Base-by-base conservation (phyloP, 2,113 vertebrate genomes). In the Hydrochoerus hydrochaeris region DNA sequence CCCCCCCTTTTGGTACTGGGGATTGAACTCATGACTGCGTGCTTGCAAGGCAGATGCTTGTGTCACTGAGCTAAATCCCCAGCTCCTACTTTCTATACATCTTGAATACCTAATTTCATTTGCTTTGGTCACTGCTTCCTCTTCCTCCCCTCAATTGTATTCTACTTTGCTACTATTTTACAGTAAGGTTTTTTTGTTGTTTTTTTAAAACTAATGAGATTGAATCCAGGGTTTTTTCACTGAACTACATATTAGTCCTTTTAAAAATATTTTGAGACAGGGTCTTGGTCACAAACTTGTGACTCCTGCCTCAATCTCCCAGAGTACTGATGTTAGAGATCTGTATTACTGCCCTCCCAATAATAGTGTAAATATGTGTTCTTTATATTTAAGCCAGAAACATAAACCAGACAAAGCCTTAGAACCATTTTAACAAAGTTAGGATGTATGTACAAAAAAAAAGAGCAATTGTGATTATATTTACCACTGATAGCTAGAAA, bases 401-500 rank as follows among this genome's bases (percentile, higher is more conserved):
- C 54, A 95, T 41, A 85, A 80, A 85, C 6, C 54, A 85, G 13
- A 81, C 44, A 89, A 5, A 82, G 32, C 2, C 32, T 82, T 52
- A 41, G 19, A 89, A 63, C 22, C 58, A 73, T 41, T 14, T 86
- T 38, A 95, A 93, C 26, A 44, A 78, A 89, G 89, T 0, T 60
- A 46, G 89, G 26, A 3, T n/a, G 49, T 12, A 54, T 24, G 19
- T 57, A 24, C 30, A 85, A 5, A 95, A 67, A 83, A 63, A 86
- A 86, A 8, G 32, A 67, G 46, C 88, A 77, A 41, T 69, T 73
- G n/a, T 54, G 83, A 80, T 9, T 84, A 10, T 89, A 90, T 38
- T 84, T 93, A 90, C 41, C 24, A 57, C 62, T 87, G 54, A 86
- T 65, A 49, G 52, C 46, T 19, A 91, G 58, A 93, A 85, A n/a